Base-by-base conservation (phyloP, 2,797 vertebrate species). In the Danio albolineatus region DNA sequence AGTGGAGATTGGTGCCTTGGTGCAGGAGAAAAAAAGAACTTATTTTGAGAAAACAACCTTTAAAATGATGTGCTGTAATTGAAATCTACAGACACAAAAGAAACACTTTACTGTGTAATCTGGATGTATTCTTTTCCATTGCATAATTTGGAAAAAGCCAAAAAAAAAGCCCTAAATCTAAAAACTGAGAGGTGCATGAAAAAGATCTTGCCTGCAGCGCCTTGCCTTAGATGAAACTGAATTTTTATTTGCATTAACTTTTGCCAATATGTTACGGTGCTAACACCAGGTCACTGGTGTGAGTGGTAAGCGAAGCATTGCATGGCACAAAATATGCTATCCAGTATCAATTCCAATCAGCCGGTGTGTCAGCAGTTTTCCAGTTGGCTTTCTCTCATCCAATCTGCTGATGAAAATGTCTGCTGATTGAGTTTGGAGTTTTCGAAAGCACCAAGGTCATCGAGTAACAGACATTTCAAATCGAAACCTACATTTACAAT, bases 341-440 rank as follows among this genome's bases (percentile, higher is more conserved):
- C 19, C 36, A 10, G 56, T 28, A 75, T 78, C 41, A 62, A 69
- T 69, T 84, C 49, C 36, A 38, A 71, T 48, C 71, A 65, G 71
- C 28, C 65, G 64, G 39, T 53, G 48, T 54, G 76, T 85, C 83
- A 82, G 72, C 73, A 59, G 39, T 85, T 82, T 80, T 72, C 48
- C 14, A 69, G 66, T 56, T 76, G 49, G 43, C 17, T 46, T 77
- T 73, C 46, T 17, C 38, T 36, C 2, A 0, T 44, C 54, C 54
- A 83, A 65, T 72, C 64, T 71, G 70, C 62, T 83, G 76, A 79
- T 76, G 65, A 81, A 83, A 80, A 73, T 46, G 73, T 71, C 61
- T 62, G 16, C 61, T 72, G 53, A 79, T 83, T 61, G 46, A 46
- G 19, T 76, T 72, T 54, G 60, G 51, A 69, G 17, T 74, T 82